Evolutionary conservation across 2,888 invertebrate genomes (phyloP).

Genomic region (Bugula neritina): DNA sequence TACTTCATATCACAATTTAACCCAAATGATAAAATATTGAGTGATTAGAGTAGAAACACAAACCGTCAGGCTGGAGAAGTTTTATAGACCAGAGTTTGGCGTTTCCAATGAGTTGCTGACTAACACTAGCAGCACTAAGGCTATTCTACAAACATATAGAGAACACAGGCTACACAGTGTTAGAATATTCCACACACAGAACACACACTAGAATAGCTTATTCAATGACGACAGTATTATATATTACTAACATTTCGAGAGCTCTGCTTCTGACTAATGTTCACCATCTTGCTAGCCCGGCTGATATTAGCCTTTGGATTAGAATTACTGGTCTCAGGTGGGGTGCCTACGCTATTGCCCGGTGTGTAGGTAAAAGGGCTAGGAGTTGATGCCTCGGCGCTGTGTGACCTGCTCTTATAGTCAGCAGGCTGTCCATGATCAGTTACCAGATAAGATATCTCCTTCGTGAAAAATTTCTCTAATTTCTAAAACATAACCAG

Average conservation of each 20-base stretch:
- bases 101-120: slow-evolving; percentile 7
- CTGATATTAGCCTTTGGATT: background rate
- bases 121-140: background rate
- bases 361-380: slow-evolving; percentile 12
- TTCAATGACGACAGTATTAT: too few relatives aligned
- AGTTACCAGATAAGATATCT: slow-evolving; percentile 1
- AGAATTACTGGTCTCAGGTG: background rate
- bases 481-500: slow-evolving; percentile 5
- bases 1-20: too few relatives aligned
- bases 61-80: background rate
- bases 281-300: background rate
- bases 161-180: too few relatives aligned
- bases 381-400: background rate
- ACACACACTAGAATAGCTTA: too few relatives aligned
- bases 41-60: too few relatives aligned
- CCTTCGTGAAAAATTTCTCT: slow-evolving; percentile 21
- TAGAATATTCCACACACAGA: too few relatives aligned
- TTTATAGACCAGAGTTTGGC: slow-evolving; percentile 20
- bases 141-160: background rate
- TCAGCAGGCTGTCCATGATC: slow-evolving; percentile 18
- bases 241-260: background rate
- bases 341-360: background rate
- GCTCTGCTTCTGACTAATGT: slow-evolving; percentile 1
- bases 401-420: background rate
- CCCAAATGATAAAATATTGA: too few relatives aligned